These are phyloP conservation scores for Ophioninae sp. DNA, from an alignment of 2,888 invertebrate genomes.

Conservation along the genomic window DNA sequence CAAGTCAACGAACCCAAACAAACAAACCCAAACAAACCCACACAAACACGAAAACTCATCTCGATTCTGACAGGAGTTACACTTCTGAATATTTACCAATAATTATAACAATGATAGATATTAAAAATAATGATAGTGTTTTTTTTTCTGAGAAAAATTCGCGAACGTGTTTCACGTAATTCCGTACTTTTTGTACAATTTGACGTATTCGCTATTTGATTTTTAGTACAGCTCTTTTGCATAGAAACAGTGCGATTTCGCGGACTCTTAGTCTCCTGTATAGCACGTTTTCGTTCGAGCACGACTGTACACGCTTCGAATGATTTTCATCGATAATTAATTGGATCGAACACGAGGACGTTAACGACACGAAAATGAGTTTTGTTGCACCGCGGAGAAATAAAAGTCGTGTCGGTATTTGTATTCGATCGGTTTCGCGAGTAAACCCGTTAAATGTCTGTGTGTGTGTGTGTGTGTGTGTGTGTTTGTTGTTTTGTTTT, in stretches of 20 bases:
- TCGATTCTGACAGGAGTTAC: too few species aligned
- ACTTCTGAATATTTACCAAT: too few species aligned
- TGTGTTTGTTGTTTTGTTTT: conserved; percentile 9
- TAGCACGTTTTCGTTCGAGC: not conserved
- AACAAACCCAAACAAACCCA: too few species aligned
- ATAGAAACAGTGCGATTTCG: not conserved
- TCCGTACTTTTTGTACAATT: too few species aligned
- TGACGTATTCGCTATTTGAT: not conserved
- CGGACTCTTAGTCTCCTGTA: not conserved
- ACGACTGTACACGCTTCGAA: not conserved
- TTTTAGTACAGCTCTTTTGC: not conserved
- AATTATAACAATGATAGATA: too few species aligned
- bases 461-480: too few species aligned
- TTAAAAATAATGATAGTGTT: too few species aligned
- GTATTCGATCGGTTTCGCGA: conserved; percentile 37
- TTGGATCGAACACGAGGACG: conserved; percentile 4
- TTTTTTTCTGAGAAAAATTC: not conserved
- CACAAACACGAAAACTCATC: too few species aligned
- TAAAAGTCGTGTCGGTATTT: conserved; percentile 32
- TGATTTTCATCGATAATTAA: conserved; percentile 9
- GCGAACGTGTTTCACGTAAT: too few species aligned
- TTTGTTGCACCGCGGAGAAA: conserved; percentile 33
- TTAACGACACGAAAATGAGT: conserved; percentile 32
- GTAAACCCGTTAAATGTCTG: not conserved
- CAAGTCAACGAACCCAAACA: too few species aligned